Base-by-base conservation (phyloP, 2,888 invertebrate genomes). In the Hofmannophila pseudospretella region DNA sequence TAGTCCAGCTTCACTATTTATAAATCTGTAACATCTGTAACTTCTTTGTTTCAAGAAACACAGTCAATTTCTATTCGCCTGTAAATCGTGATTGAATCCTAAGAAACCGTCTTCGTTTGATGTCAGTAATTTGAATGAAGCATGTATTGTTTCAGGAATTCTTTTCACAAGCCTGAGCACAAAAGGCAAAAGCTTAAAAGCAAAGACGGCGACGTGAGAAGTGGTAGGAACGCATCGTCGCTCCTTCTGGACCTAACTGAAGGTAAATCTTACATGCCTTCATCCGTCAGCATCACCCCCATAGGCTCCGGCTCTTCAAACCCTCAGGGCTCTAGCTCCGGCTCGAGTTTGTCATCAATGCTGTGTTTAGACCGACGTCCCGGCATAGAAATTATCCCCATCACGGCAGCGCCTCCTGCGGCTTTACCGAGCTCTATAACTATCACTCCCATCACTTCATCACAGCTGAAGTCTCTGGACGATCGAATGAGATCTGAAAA, bases 381-480 rank as follows among this genome's bases (percentile, higher is more conserved):
- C 0, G 94, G 93, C 1, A 95, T 96, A 44, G 96, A 96, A 76
- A 94, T 96, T 32, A 94, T 96, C 54, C 95, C 96, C 0, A 90
- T 94, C 42, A 86, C 91, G 1, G 87, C 92, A 8, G 78, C 90
- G 5, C 76, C 91, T 0, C 89, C 90, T 3, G 88, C 92, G 4
- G 88, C 89, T 3, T 69, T 94, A 16, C 92, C 94, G 7, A 93
- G 93, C 58, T 94, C 95, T 1, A 94, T 96, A 39, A 96, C 96
- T 0, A 96, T 96, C 38, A 96, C 96, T 0, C 94, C 96, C 2
- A 95, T 96, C 26, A 88, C 91, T 1, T 82, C 88, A 1, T 80
- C 89, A 4, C 90, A 90, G 65, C 70, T 84, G 39, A 84, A 87
- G 52, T 72, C 79, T 1, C 61, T 85, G 39, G 88, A 88, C 36